Evolutionary conservation across 53 echinoderm and acorn worm genomes (phyloP).

Genomic region (Echinarachnius parma): DNA sequence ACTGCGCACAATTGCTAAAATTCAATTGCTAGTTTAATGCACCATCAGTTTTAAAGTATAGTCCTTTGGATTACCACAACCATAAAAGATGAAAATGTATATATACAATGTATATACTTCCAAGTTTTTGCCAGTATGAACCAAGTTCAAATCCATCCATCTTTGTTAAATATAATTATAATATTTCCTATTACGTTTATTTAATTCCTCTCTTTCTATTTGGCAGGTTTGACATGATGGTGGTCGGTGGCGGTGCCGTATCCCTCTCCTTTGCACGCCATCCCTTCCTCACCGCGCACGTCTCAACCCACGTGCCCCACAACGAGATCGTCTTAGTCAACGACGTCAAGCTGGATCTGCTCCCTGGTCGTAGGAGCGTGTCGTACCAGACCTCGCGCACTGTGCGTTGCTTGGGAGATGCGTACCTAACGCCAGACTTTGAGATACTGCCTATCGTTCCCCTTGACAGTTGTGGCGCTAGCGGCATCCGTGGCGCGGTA

Average conservation of each 20-base stretch:
- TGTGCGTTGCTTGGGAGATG: constrained; percentile 55
- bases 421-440: constrained; percentile 59
- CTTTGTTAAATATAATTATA: no score
- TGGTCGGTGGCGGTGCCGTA: constrained; percentile 74
- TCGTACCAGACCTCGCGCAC: constrained; percentile 15
- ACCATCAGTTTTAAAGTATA: no score
- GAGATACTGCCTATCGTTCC: constrained; percentile 26
- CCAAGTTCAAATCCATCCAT: no score
- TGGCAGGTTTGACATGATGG: constrained; percentile 94
- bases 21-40: no score
- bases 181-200: no score
- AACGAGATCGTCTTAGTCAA: constrained; percentile 69
- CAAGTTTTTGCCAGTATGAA: no score
- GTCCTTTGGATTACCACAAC: no score
- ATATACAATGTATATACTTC: no score
- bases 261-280: constrained; percentile 72
- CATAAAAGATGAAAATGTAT: no score
- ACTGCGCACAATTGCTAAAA: no score
- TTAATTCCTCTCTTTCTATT: no score
- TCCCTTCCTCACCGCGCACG: constrained; percentile 55
- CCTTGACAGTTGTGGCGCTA: constrained; percentile 14
- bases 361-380: constrained; percentile 32
- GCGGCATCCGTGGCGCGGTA: constrained; percentile 52
- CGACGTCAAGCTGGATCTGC: constrained; percentile 57
- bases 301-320: constrained; percentile 61